Evolutionary conservation across 2,888 invertebrate species (phyloP), one percentile per base, ranked within the genome.

Genomic region (Troides helena): DNA sequence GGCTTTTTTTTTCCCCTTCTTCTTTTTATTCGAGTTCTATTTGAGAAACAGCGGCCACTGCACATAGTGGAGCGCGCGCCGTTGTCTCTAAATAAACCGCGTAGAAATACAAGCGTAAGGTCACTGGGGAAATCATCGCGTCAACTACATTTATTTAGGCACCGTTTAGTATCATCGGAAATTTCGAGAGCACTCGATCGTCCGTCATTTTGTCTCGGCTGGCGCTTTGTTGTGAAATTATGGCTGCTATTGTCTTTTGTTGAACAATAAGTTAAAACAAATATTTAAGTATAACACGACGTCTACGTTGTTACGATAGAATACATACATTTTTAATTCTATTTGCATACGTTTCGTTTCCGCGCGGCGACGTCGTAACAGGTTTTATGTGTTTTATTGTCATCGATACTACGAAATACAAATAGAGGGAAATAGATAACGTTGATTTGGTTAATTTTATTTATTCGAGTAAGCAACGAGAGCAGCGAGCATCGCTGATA

Each of bases 41-140:
- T 70, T 70, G 58, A 70, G 69, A 70, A 50, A 39, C 39, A 68
- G 59, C 62, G 66, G 36, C 62, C 62, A 57, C 53, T 69, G 66
- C 62, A 70, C 39, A 64, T 63, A 58, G 63, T 12, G 59, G 65
- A 62, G 65, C 69, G 65, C 53, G 62, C 66, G 63, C 59, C 50
- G 58, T 46, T 57, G 65, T 65, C 69, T 57, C 65, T 62, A 69
- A 69, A 69, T 69, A 69, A 62, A 65, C 65, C 58, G 14, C 21
- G 46, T 36, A 62, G 58, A 66, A 65, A 66, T 66, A 62, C 69
- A 53, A 59, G 25, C 62, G 58, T 66, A 62, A 70, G 66, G 69
- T 61, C 69, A 63, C 62, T 12, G 58, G 59, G 59, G 59, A 64
- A 62, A 67, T 62, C 23, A 62, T 62, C 56, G 56, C 62, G 62